These are phyloP conservation scores for Disparrhopalites patrizii DNA, from an alignment of 2,888 invertebrate genomes.

Conservation along the genomic window DNA sequence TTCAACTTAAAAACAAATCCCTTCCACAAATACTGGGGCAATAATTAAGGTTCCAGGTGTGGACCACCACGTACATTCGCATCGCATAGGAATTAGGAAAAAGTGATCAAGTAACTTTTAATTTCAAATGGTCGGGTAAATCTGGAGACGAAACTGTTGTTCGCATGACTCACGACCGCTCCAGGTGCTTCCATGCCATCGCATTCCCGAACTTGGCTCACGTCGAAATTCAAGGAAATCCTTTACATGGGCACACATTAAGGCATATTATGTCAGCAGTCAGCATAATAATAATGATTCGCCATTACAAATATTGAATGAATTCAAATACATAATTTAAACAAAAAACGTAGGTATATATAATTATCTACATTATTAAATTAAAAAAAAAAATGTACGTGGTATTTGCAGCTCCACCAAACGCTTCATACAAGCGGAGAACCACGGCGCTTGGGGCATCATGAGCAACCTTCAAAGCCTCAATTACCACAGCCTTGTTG, in stretches of 20 bases:
- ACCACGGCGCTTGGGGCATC: conserved; percentile 28
- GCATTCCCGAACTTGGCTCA: conserved; percentile 31
- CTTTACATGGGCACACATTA: conserved; percentile 15
- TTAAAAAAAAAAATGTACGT: no score
- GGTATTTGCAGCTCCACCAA: conserved; percentile 36
- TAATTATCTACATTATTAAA: no score
- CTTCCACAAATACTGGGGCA: no score
- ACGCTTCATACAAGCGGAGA: conserved; percentile 38
- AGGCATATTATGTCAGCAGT: not conserved
- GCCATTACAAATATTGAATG: not conserved
- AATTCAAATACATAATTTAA: no score
- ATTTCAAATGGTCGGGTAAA: conserved; percentile 40
- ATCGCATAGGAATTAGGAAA: no score
- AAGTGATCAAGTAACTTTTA: conserved; percentile 32
- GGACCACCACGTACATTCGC: no score
- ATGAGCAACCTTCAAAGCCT: conserved; percentile 39
- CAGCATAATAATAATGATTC: not conserved
- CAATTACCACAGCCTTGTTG: conserved; percentile 35
- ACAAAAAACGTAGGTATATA: no score
- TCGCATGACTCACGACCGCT: conserved; percentile 1
- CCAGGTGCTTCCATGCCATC: conserved; percentile 36
- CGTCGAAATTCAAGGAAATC: conserved; percentile 32
- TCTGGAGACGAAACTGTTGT: conserved; percentile 22
- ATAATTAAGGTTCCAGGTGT: no score
- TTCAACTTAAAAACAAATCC: no score